Base-by-base conservation (phyloP, 2,113 vertebrate genomes). In the Zingel zingel region DNA sequence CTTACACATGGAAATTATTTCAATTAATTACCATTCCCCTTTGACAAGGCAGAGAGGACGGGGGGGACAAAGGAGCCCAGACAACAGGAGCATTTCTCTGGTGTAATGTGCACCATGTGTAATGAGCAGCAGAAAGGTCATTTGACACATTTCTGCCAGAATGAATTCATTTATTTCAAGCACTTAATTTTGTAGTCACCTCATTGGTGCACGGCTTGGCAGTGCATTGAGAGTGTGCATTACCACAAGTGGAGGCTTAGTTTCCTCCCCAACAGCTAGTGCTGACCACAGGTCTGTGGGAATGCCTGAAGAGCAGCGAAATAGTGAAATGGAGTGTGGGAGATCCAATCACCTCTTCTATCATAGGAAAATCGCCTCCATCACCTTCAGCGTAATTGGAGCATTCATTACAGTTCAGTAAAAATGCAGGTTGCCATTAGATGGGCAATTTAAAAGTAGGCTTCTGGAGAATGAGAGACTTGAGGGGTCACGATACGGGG, bases 141-240 rank as follows among this genome's bases (percentile, higher is more conserved):
- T 95, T 92, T 95, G 93, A 94, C 93, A 93, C 91, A 93, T 95
- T 95, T 94, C 92, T 92, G 89, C 88, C 91, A 87, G 91, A 92
- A 93, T 93, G 92, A 95, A 95, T 95, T 91, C 89, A 93, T 95
- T 95, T 94, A 90, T 94, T 94, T 94, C 89, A 83, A 94, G 93
- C 93, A 91, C 93, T 94, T 94, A 92, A 95, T 94, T 94, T 85
- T 88, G 89, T 47, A 92, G 88, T 90, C 91, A 90, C 91, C 93
- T 92, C 86, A 84, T 88, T 83, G 87, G 79, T 78, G 83, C 69
- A 27, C 23, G 45, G 82, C 87, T 84, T 76, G 83, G 84, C 86
- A 76, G 91, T 59, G 78, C 88, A 86, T 71, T 76, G 83, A 95
- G 91, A 90, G 92, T 84, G 75, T 83, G 86, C 88, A 86, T 94